Base-by-base conservation (phyloP, 2,113 vertebrate species). In the Butorides virescens region DNA sequence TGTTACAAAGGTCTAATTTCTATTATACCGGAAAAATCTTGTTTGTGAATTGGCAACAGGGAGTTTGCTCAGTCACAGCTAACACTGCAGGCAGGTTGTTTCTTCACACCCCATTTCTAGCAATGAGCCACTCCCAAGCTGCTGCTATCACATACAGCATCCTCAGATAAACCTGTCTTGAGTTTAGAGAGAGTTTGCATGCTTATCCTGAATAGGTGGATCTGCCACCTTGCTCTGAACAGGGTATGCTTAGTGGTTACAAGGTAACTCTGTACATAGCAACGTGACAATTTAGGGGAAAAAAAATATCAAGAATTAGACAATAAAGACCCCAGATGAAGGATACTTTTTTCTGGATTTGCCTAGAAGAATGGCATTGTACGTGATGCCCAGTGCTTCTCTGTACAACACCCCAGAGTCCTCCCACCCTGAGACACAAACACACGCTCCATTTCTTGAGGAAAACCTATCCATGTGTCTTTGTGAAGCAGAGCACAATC, bases 331-430 rank as follows among this genome's bases (percentile, higher is more conserved):
- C 21, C 14, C 26, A 36, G 16, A 46, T 67, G 39, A 87, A 49
- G 10, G 13, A 53, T 36, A 49, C 14, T 23, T 74, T 53, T 47
- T 68, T 47, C 53, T 36, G 26, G n/a, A n/a, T 26, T 68, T 58
- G 32, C 25, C 29, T 46, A 10, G 47, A 39, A 66, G 27, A 66
- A 55, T 5, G 10, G 22, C 36, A 19, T 23, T 22, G 18, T 27
- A 71, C 2, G 0, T 14, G 44, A 30, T 63, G 22, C 21, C 26
- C 1, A 0, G 22, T 32, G 42, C 36, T 49, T 39, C 46, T 26
- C 39, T 27, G 13, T 59, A 52, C 37, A 27, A 27, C 13, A 20
- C 9, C 13, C 11, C 15, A 15, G 15, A 26, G 30, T 19, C n/a
- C 47, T 55, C 26, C 53, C 29, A 37, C 7, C 32, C 70, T 5